Conservation (phyloP, 2,797 vertebrate species). For the Knipowitschia caucasica region DNA sequence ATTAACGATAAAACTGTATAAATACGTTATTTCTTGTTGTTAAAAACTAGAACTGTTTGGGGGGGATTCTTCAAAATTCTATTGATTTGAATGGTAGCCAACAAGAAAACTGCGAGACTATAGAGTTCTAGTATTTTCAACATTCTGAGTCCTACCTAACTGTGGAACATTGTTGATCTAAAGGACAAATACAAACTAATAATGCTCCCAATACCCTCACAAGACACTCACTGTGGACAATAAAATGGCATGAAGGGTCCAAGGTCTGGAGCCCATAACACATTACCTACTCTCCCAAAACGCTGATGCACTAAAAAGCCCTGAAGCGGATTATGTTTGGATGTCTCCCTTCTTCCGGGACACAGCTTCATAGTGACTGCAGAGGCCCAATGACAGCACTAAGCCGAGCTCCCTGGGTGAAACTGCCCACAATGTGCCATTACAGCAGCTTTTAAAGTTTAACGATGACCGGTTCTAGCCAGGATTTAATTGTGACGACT, state of each 20-base stretch:
- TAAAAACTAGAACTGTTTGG: too few species aligned
- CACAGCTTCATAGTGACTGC: not conserved
- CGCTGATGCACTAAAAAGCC: not conserved
- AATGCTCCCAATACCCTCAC: too few species aligned
- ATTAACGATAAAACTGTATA: too few species aligned
- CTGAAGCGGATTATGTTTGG: not conserved
- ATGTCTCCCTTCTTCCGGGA: slow-evolving; percentile 1
- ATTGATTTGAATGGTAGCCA: too few species aligned
- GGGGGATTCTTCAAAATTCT: too few species aligned
- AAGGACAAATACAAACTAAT: too few species aligned
- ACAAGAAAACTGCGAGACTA: too few species aligned
- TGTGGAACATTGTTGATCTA: too few species aligned
- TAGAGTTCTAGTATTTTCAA: too few species aligned
- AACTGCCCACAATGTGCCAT: not conserved
- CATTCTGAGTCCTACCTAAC: too few species aligned
- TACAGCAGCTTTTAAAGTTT: not conserved
- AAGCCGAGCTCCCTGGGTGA: slow-evolving; percentile 2
- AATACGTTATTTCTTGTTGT: too few species aligned
- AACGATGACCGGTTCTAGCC: not conserved
- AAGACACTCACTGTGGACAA: too few species aligned
- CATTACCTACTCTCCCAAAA: not conserved
- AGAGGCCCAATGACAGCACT: not conserved
- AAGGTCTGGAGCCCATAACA: not conserved
- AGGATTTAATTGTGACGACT: not conserved
- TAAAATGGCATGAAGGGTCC: not conserved